These are phyloP conservation scores for Phocoena sinus DNA, from an alignment of 2,113 vertebrate genomes.

Conservation along the genomic window DNA sequence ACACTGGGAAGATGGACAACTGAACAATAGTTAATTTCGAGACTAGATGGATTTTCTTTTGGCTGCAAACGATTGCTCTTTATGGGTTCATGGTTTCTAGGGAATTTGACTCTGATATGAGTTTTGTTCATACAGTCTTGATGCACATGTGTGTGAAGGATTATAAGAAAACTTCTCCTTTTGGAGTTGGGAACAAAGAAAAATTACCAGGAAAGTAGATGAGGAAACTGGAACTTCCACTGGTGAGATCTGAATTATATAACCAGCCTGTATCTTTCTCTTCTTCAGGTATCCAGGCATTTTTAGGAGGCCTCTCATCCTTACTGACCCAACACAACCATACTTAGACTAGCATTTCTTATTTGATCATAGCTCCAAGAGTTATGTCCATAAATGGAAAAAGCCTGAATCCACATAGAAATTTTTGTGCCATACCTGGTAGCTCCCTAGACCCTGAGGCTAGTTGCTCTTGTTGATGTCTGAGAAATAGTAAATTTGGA, in stretches of 20 bases:
- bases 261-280: neutral
- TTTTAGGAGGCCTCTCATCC: neutral
- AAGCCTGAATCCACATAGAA: neutral
- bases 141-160: constrained; percentile 37
- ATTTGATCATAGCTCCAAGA: neutral
- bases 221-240: neutral
- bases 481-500: neutral
- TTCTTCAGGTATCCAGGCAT: neutral
- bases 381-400: neutral
- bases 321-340: neutral
- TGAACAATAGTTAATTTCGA: neutral
- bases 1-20: neutral
- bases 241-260: neutral
- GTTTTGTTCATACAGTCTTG: constrained; percentile 13
- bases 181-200: neutral
- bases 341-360: neutral
- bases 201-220: neutral
- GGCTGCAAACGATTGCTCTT: neutral
- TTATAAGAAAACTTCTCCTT: neutral
- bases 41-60: constrained; percentile 40
- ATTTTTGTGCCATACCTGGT: neutral
- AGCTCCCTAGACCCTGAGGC: neutral
- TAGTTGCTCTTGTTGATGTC: neutral
- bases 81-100: constrained; percentile 16
- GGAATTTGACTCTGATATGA: constrained; percentile 6